Evolutionary conservation across 2,888 invertebrate species (phyloP), one percentile per base, ranked within the genome.

Genomic region (Sinodicranocentrus sp.): DNA sequence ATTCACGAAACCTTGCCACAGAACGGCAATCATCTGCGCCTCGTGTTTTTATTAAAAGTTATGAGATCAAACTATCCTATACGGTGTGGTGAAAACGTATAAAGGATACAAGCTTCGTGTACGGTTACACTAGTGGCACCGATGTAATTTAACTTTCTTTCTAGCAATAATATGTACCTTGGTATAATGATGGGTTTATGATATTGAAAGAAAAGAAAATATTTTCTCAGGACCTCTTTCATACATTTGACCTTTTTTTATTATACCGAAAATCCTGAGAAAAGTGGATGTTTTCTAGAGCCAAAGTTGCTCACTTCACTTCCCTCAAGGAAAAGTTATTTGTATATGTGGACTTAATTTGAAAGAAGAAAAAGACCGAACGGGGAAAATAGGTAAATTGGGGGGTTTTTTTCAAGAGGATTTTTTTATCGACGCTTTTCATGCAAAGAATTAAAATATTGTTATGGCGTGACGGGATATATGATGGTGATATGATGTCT

Each of bases 21-120:
- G 39, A 54, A 28, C 28, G 21, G 70, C 17, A 71, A 72, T 57
- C 57, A 72, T 72, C 57, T 26, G 52, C n/a, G 65, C 54, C 33
- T 76, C 52, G 75, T 63, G 63, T 76, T 76, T 65, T 79, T 79
- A 79, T 79, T 79, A 79, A 79, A 79, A 79, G 79, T 79, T 79
- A 79, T 79, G 79, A 65, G 79, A 79, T 79, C 79, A 72, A 63
- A 68, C 25, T 76, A 28, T 59, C 23, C 19, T n/a, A 61, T 57
- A 63, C 19, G 44, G 59, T 39, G 39, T 8, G 6, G 39, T 8
- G 39, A 39, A 13, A 39, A 39, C 13, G 39, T 39, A 23, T 28
- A 57, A 28, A 33, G 25, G 43, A 72, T 39, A 72, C 39, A 33
- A 26, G 54, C 59, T 43, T 59, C 72, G 59, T 54, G 39, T 65